Base-by-base conservation (phyloP, 2,797 vertebrate species). In the Spatula versicolor region DNA sequence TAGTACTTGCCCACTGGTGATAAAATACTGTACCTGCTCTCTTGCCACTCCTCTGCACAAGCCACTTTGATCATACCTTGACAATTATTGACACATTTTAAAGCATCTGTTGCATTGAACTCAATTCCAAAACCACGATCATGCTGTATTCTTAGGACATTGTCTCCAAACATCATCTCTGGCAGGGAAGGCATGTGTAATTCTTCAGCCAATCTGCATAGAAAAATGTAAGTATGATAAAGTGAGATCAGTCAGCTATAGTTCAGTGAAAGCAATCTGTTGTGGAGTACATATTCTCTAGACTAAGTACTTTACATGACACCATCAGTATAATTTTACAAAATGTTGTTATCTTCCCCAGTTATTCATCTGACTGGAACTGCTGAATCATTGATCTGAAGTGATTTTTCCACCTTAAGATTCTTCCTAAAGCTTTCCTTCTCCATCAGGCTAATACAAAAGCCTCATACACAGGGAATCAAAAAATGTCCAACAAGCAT, bases 151-250 rank as follows among this genome's bases (percentile, higher is more conserved):
- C 98, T 98, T 82, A 99, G 97, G n/a, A 99, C 96, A 28, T 99
- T 99, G 97, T 99, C 99, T 69, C 99, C 99, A 95, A 99, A 99
- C 98, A 99, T 98, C 99, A 99, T 99, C 98, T 99, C 99, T 16
- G 99, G 99, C 43, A 99, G 98, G 58, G 98, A 98, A 5, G 99
- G 99, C 98, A 99, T 99, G 71, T 97, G 98, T 96, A 99, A 98
- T 90, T 99, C 98, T 68, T 99, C 98, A 13, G 98, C 99, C 97
- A 99, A 96, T 91, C 99, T 99, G 97, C 8, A 87, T 11, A 78
- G 25, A 86, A 93, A 89, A 83, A 90, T 7, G 54, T 0, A 64
- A 94, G 43, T 21, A 39, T 23, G 33, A 35, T 16, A 19, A 84
- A 58, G 41, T 73, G 21, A 66, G 18, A 56, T 64, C 33, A 81